These are phyloP conservation scores for Leucoraja ocellata DNA, from an alignment of 2,797 vertebrate species.

Conservation along the genomic window DNA sequence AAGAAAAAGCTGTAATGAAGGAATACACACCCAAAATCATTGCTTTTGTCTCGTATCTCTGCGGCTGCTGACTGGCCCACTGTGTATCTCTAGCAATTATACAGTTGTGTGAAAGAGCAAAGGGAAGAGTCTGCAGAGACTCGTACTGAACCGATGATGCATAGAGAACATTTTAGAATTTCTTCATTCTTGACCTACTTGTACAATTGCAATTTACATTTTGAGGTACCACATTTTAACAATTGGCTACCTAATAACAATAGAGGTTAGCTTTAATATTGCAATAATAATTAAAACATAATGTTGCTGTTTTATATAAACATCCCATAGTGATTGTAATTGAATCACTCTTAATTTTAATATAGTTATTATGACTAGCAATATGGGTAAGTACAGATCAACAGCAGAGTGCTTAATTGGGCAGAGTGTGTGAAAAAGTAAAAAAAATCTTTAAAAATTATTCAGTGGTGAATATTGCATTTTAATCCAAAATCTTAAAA, in stretches of 20 bases:
- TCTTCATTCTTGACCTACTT: not conserved
- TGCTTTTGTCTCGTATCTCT: not conserved
- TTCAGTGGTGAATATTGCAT: not conserved
- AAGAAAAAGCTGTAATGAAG: constrained; percentile 8
- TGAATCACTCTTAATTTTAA: not conserved
- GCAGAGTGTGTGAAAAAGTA: constrained; percentile 1
- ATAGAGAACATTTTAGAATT: constrained; percentile 12
- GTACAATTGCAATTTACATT: constrained; percentile 16
- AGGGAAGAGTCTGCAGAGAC: constrained; percentile 10
- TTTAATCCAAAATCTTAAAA: constrained; percentile 22
- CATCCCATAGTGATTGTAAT: not conserved
- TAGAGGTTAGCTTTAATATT: not conserved
- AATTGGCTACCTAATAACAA: not conserved
- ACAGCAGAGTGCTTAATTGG: not conserved
- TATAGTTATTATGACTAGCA: not conserved
- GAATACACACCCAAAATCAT: not conserved
- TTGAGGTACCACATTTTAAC: not conserved
- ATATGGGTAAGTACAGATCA: not conserved
- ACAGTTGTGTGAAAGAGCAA: not conserved
- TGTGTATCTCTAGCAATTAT: constrained; percentile 10
- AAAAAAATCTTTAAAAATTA: not conserved
- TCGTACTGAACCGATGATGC: not conserved
- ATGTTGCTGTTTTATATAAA: not conserved
- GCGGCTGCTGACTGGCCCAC: not conserved
- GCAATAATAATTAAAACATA: not conserved